Evolutionary conservation across 2,113 vertebrate genomes (phyloP).

Genomic region (Picathartes gymnocephalus): DNA sequence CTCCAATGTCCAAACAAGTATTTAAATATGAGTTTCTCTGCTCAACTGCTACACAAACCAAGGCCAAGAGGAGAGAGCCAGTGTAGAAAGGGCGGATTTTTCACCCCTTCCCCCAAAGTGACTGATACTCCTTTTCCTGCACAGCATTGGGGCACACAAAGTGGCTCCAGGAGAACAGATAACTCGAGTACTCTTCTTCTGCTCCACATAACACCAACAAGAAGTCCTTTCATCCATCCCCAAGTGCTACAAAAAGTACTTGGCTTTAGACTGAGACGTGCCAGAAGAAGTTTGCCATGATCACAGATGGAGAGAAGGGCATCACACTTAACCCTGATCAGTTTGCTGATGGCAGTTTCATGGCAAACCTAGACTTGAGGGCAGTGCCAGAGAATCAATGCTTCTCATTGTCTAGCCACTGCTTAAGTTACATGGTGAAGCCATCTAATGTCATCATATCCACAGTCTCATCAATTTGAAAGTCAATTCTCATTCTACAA

Average conservation of each 20-base stretch:
- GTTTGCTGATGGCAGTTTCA: neutral
- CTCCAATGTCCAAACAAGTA: neutral
- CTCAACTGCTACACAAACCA: neutral
- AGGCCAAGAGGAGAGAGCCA: neutral
- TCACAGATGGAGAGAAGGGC: neutral
- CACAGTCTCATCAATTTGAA: neutral
- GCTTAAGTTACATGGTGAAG: neutral
- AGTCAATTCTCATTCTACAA: neutral
- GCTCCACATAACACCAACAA: neutral
- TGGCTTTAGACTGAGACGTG: neutral
- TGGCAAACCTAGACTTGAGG: neutral
- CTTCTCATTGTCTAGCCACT: neutral
- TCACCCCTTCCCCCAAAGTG: neutral
- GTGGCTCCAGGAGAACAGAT: neutral
- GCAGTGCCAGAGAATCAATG: neutral
- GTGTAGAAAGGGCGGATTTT: neutral
- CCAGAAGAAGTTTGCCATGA: neutral
- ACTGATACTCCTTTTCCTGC: neutral
- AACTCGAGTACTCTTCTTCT: neutral
- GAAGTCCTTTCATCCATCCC: neutral
- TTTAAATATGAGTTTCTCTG: neutral
- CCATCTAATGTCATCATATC: neutral
- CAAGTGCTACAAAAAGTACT: neutral
- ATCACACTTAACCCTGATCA: neutral
- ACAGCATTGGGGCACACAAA: neutral